phyloP scores from a whole-genome alignment of 2,113 vertebrate genomes.

The Fregata magnificens region DNA sequence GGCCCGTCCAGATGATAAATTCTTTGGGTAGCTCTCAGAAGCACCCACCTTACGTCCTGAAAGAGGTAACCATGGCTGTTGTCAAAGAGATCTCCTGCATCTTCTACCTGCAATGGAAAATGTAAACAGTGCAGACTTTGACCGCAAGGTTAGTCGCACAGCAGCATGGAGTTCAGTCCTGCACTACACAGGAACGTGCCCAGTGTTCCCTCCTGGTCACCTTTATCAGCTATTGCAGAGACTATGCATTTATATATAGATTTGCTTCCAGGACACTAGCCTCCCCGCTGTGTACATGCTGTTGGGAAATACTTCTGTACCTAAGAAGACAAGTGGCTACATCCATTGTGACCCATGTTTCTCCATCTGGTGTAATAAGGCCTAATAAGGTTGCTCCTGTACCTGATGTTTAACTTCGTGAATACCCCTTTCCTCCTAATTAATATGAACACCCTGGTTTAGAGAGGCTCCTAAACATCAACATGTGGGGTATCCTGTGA shows the following conservation, averaged over 20 bases:
- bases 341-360: not conserved
- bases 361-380: not conserved
- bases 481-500: not conserved
- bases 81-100: not conserved
- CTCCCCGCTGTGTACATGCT: accelerated
- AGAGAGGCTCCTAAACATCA: not conserved
- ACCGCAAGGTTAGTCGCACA: not conserved
- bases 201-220: accelerated
- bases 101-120: not conserved
- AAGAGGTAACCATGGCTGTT: not conserved
- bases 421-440: not conserved
- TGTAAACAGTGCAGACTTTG: not conserved
- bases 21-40: not conserved
- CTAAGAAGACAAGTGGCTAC: not conserved
- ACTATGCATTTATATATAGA: not conserved
- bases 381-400: not conserved
- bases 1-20: not conserved
- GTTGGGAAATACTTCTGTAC: not conserved
- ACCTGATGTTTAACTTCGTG: not conserved
- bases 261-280: not conserved
- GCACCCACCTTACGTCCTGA: not conserved
- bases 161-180: not conserved
- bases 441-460: not conserved
- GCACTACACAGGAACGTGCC: not conserved
- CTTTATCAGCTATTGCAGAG: not conserved